These are phyloP conservation scores for Taeniopygia guttata DNA, from an alignment of 2,797 vertebrate species.

Conservation along the genomic window DNA sequence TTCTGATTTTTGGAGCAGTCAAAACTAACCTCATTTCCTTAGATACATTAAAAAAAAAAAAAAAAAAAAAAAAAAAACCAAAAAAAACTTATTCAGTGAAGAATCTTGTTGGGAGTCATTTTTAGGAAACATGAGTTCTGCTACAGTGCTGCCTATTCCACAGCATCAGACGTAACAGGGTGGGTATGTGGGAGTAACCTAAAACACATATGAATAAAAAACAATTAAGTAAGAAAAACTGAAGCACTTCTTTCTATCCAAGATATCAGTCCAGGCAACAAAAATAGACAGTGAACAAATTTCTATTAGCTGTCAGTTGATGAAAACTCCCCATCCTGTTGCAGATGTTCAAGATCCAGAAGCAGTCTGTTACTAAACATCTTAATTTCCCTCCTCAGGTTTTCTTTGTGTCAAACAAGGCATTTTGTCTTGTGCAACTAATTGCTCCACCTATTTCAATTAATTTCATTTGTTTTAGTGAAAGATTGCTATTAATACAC, in stretches of 20 bases:
- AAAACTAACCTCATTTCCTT: not conserved
- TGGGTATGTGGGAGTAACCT: not conserved
- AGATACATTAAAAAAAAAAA: not conserved
- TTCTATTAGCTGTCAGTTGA: not conserved
- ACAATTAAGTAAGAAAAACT: not conserved
- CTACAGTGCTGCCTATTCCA: not conserved
- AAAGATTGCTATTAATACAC: not conserved
- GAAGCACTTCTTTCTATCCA: not conserved
- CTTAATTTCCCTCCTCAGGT: not conserved
- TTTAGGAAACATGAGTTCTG: not conserved
- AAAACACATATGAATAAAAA: not conserved
- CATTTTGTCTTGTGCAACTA: rapidly evolving
- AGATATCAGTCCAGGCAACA: not conserved
- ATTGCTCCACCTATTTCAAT: not conserved
- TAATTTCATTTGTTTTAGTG: not conserved
- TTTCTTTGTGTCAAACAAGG: not conserved
- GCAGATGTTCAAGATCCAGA: not conserved
- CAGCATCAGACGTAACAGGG: not conserved
- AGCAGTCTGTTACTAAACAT: not conserved
- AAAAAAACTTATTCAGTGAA: not conserved
- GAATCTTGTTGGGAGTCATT: not conserved
- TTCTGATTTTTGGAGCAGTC: not conserved
- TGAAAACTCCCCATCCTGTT: not conserved
- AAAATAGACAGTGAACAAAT: not conserved
- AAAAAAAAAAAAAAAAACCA: no score